Conservation (phyloP, 2,113 vertebrate genomes). For the Pterocles gutturalis region DNA sequence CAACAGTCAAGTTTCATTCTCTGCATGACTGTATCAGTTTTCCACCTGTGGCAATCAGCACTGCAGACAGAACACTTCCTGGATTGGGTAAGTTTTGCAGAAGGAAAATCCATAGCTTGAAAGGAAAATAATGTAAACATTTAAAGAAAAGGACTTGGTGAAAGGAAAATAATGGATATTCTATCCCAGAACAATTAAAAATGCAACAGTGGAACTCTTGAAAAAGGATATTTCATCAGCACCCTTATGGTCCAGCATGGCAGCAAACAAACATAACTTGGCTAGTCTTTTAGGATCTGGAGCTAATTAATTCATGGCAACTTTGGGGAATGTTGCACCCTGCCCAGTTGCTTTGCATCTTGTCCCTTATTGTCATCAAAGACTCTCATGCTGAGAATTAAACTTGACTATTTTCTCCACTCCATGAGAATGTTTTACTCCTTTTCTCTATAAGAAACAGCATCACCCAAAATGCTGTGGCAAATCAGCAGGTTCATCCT, state of each 20-base stretch:
- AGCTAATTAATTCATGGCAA: not conserved
- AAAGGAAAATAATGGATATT: not conserved
- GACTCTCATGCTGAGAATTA: not conserved
- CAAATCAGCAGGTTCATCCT: not conserved
- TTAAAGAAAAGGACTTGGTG: not conserved
- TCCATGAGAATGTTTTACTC: not conserved
- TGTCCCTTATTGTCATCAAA: not conserved
- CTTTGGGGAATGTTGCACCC: not conserved
- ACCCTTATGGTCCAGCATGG: not conserved
- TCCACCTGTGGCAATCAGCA: not conserved
- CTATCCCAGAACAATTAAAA: not conserved
- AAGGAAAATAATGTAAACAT: not conserved
- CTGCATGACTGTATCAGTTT: not conserved
- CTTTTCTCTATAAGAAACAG: not conserved
- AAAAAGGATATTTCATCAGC: not conserved
- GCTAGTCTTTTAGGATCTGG: not conserved
- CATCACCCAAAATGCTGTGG: not conserved
- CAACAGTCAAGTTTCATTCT: not conserved
- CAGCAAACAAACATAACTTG: not conserved
- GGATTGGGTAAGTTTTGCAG: rapidly evolving
- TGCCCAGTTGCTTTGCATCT: not conserved
- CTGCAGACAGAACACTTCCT: not conserved
- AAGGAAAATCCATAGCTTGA: not conserved
- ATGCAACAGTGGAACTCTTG: not conserved
- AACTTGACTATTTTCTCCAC: not conserved